Conservation (phyloP, 2,113 vertebrate genomes). For the Myrmecophaga tridactyla region DNA sequence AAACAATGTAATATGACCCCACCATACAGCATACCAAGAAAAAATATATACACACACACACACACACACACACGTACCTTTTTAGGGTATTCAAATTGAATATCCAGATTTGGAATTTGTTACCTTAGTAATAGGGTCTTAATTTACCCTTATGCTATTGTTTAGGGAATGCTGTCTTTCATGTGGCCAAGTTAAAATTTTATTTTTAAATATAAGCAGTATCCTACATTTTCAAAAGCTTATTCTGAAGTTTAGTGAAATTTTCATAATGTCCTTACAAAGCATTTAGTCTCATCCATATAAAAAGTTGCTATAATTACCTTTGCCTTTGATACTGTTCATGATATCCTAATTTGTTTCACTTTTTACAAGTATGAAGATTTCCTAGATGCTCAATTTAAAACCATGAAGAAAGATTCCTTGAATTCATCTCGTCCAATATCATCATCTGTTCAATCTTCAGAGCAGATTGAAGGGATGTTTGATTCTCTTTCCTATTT, state of each 20-base stretch:
- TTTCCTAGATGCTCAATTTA: slow-evolving; percentile 90
- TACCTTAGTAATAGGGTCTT: neutral
- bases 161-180: slow-evolving; percentile 18
- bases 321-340: slow-evolving; percentile 19
- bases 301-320: slow-evolving; percentile 1
- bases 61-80: too few relatives aligned
- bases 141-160: neutral
- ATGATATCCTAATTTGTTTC: slow-evolving; percentile 23
- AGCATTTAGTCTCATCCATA: neutral
- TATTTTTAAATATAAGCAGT: slow-evolving; percentile 35
- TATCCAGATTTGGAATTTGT: slow-evolving; percentile 26
- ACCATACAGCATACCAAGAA: too few relatives aligned
- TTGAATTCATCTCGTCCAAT: slow-evolving; percentile 93
- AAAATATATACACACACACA: too few relatives aligned
- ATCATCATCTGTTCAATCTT: slow-evolving; percentile 88
- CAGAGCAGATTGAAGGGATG: slow-evolving; percentile 95
- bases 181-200: neutral
- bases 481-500: slow-evolving; percentile 96
- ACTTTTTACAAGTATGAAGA: slow-evolving; percentile 87
- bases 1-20: too few relatives aligned
- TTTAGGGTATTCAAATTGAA: slow-evolving; percentile 18
- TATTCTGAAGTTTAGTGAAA: slow-evolving; percentile 31
- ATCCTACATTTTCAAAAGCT: neutral
- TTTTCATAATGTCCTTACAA: neutral
- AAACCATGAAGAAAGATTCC: slow-evolving; percentile 91